phyloP scores from a whole-genome alignment of 2,113 vertebrate species.

The Melanerpes formicivorus region DNA sequence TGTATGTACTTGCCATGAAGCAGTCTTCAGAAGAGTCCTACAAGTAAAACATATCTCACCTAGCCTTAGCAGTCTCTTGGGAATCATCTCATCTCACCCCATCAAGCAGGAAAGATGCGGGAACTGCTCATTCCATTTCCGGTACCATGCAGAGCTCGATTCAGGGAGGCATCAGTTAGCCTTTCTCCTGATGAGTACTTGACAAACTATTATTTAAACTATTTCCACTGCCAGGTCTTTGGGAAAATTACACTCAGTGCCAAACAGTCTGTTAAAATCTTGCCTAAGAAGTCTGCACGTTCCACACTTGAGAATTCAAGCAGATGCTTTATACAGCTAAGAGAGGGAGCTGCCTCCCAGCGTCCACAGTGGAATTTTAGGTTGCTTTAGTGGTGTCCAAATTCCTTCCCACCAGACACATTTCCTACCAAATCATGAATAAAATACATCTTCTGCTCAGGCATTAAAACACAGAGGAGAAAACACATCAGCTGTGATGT shows the following conservation, averaged over 20 bases:
- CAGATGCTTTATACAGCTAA: conserved; percentile 62
- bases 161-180: conserved; percentile 66
- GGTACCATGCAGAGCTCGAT: neutral
- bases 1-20: neutral
- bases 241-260: conserved; percentile 66
- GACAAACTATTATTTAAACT: conserved; percentile 76
- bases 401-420: conserved; percentile 1
- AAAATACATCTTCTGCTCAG: conserved; percentile 53
- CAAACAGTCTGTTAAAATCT: conserved; percentile 76
- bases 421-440: conserved; percentile 35
- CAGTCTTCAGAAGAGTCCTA: neutral
- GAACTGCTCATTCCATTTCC: conserved; percentile 22
- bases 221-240: conserved; percentile 74
- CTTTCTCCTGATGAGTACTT: conserved; percentile 68
- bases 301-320: conserved; percentile 64
- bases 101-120: neutral
- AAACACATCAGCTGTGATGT: conserved; percentile 48
- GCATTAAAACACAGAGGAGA: conserved; percentile 29
- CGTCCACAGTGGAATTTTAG: neutral
- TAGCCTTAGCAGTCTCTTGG: neutral
- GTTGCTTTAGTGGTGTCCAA: conserved; percentile 2
- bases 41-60: neutral
- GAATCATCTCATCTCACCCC: neutral
- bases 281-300: conserved; percentile 55
- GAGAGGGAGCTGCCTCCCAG: conserved; percentile 42